Base-by-base conservation (phyloP, 2,797 vertebrate species). In the Psittacula echo region DNA sequence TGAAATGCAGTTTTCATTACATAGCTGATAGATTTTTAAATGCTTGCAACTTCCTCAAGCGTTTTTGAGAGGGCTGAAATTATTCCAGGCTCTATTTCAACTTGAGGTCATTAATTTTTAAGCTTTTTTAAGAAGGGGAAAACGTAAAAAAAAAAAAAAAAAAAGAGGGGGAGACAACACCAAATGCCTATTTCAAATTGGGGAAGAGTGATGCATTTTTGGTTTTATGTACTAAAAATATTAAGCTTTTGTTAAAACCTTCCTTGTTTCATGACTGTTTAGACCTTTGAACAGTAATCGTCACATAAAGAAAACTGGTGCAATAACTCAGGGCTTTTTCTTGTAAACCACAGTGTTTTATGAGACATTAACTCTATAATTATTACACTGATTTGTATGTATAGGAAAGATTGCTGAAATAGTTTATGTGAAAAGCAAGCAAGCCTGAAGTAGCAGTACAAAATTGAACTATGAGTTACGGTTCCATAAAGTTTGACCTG, bases 1-100 rank as follows among this genome's bases (percentile, higher is more conserved):
- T 87, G 88, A 96, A 95, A 95, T 90, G 84, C 68, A 65, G 66
- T 88, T 95, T 93, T 94, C 88, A 82, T 93, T 91, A 92, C 39
- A 53, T 89, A 95, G 56, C 56, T 71, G 71, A 89, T 74, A 85
- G 88, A 53, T 93, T 92, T 96, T 95, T 85, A 82, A 94, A 67
- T 68, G 56, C 41, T 87, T 90, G 6, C 85, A 89, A 50, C 65
- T 93, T 95, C 61, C 71, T 68, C 64, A 89, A 64, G 90, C 34
- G 22, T 56, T 71, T 90, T 87, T 90, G 61, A 82, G 37, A 27
- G 44, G 23, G 5, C 44, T 90, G 68, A 87, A 92, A 92, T 90
- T 71, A 89, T 93, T 95, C 41, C 18, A 73, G 67, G 11, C 29
- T 70, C 22, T 67, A 21, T 84, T 90, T 94, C 64, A 79, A 48